Conservation (phyloP, 1,140 invertebrate genomes). For the Antheraea mylitta region DNA sequence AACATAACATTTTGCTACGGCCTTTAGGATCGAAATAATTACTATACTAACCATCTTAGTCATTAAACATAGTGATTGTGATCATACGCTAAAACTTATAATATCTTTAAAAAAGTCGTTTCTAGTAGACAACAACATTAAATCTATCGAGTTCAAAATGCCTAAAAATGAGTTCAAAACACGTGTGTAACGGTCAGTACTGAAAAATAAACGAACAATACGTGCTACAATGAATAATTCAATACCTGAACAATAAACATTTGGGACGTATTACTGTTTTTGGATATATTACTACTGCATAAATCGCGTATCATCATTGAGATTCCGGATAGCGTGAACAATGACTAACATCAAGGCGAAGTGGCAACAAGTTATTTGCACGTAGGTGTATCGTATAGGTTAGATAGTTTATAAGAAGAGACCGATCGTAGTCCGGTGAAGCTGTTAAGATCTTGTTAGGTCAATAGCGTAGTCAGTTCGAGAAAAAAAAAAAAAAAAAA, state of each 20-base stretch:
- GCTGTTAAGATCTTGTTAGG: no score
- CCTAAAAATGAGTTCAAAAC: background rate
- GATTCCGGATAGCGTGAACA: conserved; percentile 11
- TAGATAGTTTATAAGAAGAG: background rate
- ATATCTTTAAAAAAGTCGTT: no score
- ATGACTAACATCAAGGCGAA: background rate
- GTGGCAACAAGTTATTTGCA: background rate
- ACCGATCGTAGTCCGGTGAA: no score
- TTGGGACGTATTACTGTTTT: conserved; percentile 24
- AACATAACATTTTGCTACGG: no score
- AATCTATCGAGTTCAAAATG: background rate
- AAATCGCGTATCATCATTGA: conserved; percentile 7
- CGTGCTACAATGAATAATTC: conserved; percentile 40
- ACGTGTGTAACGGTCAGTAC: background rate
- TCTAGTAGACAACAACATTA: no score
- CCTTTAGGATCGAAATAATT: no score
- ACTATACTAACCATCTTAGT: no score
- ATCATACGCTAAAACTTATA: no score
- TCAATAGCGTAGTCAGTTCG: no score
- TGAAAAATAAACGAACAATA: background rate
- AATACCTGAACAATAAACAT: conserved; percentile 18
- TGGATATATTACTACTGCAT: conserved; percentile 14
- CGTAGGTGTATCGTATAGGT: conserved; percentile 6
- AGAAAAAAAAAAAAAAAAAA: no score
- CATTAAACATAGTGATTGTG: no score